Percentiles rank a stretch among this genome's conserved stretches.
phyloP scores from a whole-genome alignment of 2,797 vertebrate genomes.

The Alexandromys oeconomus region DNA sequence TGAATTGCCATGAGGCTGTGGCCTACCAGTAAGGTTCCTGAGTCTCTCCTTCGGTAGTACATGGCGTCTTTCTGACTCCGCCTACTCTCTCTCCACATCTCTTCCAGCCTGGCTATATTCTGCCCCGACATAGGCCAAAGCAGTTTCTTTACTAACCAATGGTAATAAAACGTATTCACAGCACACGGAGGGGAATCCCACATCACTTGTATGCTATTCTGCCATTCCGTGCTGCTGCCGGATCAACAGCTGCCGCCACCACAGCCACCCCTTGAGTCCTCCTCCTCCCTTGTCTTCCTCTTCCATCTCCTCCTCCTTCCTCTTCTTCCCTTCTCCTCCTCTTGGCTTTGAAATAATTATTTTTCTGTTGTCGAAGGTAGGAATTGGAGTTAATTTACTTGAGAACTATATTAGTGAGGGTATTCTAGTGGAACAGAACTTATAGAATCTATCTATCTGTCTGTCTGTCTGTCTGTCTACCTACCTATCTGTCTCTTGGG shows the following conservation, averaged over 20 bases:
- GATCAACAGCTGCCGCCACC: background rate
- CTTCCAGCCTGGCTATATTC: too few relatives aligned
- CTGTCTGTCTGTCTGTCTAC: background rate
- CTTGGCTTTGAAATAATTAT: background rate
- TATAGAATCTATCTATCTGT: background rate
- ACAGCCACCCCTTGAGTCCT: background rate
- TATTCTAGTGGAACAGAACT: background rate
- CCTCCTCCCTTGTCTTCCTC: background rate
- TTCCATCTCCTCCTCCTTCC: background rate
- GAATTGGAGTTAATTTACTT: background rate
- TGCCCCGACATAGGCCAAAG: too few relatives aligned
- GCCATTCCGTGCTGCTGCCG: background rate
- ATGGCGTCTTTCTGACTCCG: too few relatives aligned
- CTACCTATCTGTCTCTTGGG: background rate
- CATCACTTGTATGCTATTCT: background rate
- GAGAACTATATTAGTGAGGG: background rate
- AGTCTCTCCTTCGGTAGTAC: too few relatives aligned
- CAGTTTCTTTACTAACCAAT: too few relatives aligned
- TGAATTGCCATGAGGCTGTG: too few relatives aligned
- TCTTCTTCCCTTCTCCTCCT: background rate
- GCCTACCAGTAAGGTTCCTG: too few relatives aligned
- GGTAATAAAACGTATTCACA: too few relatives aligned
- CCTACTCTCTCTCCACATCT: too few relatives aligned
- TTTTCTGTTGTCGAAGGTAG: background rate
- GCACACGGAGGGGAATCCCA: too few relatives aligned